A percentile compares a stretch with the other conserved stretches of the same genome.
These are phyloP conservation scores for Dromococcyx pavoninus DNA, from an alignment of 2,797 vertebrate species.

Conservation along the genomic window DNA sequence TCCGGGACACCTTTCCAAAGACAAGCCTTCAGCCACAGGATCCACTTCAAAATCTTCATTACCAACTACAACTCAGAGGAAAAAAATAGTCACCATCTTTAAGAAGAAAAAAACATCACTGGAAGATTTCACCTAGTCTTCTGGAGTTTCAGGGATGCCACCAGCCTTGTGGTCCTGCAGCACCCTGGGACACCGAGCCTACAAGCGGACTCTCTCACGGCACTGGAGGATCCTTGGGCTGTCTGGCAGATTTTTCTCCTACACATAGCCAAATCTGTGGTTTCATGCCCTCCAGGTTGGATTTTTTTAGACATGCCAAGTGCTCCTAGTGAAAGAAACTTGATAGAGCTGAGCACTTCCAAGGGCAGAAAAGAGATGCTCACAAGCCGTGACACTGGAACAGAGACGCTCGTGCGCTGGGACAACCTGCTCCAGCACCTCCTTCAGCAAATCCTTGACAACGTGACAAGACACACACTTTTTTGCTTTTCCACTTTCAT, in stretches of 20 bases:
- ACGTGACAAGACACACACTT: background rate
- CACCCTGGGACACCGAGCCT: fast-evolving
- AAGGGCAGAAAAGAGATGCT: background rate
- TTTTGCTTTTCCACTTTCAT: background rate
- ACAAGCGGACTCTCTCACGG: fast-evolving
- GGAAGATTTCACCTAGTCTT: background rate
- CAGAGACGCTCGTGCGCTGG: fast-evolving
- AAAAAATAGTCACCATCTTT: background rate
- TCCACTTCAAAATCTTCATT: background rate
- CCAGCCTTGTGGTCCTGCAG: fast-evolving
- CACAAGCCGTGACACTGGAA: fast-evolving
- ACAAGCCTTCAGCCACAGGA: background rate
- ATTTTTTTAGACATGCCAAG: fast-evolving
- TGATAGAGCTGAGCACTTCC: background rate
- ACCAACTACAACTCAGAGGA: background rate
- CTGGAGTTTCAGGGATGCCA: background rate
- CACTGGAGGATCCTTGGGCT: background rate
- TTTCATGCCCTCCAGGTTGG: background rate
- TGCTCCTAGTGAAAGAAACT: background rate
- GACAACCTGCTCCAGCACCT: background rate
- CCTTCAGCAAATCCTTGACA: background rate
- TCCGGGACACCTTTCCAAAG: background rate
- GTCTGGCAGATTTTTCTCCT: background rate
- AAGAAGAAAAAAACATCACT: background rate
- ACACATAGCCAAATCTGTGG: background rate